phyloP scores from a whole-genome alignment of 2,113 vertebrate genomes.

The human (Homo sapiens) region DNA sequence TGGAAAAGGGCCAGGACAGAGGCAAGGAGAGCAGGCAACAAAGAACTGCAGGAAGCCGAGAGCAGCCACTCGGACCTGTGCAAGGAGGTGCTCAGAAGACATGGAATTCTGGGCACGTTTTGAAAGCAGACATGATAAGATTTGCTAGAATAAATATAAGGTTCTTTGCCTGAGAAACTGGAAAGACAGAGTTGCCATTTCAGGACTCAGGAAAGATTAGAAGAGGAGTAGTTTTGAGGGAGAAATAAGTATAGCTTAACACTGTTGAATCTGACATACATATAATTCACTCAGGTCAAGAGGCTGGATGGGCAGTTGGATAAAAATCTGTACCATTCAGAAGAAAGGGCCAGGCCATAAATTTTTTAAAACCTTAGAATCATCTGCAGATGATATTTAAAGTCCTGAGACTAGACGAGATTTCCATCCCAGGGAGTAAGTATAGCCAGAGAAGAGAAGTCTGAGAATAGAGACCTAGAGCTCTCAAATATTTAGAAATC shows the following conservation, averaged over 20 bases:
- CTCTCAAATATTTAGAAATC: neutral
- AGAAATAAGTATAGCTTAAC: neutral
- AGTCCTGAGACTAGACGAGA: neutral
- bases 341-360: neutral
- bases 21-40: neutral
- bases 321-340: neutral
- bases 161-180: neutral
- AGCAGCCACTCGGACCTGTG: neutral
- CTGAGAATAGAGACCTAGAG: neutral
- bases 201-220: neutral
- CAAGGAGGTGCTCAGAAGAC: neutral
- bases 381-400: neutral
- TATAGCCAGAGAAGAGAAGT: neutral
- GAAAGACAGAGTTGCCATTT: neutral
- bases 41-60: neutral
- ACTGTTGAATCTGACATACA: neutral
- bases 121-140: neutral
- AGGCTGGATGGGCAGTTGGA: neutral
- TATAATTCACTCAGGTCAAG: neutral
- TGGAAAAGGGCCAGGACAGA: neutral
- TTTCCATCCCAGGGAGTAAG: neutral
- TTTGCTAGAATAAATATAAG: neutral
- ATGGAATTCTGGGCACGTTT: neutral
- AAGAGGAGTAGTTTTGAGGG: neutral
- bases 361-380: neutral